phyloP scores from a whole-genome alignment of 2,888 invertebrate genomes.

The Agrotis ipsilon region DNA sequence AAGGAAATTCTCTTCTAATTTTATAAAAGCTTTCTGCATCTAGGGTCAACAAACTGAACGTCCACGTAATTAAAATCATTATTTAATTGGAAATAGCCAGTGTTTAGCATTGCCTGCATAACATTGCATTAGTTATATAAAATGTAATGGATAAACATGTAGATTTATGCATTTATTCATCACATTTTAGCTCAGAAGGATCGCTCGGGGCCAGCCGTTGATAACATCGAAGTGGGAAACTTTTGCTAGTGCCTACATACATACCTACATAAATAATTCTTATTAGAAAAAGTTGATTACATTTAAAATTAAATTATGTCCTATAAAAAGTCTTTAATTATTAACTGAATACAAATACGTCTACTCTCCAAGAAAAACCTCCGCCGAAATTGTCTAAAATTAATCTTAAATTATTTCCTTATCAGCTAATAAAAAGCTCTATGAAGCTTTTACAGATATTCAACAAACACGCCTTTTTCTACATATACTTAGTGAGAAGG shows the following conservation, averaged over 20 bases:
- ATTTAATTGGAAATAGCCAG: slow-evolving; percentile 55
- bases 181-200: slow-evolving; percentile 58
- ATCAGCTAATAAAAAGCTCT: background rate
- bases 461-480: no score
- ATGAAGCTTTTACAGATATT: background rate
- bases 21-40: slow-evolving; percentile 19
- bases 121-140: slow-evolving; percentile 50
- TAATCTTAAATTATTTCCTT: no score
- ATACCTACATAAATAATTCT: slow-evolving; percentile 40
- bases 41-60: slow-evolving; percentile 43
- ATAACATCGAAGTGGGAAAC: slow-evolving; percentile 43
- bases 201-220: slow-evolving; percentile 54
- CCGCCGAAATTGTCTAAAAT: background rate
- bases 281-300: slow-evolving; percentile 28
- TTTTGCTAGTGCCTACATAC: slow-evolving; percentile 25
- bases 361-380: background rate
- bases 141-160: slow-evolving; percentile 59
- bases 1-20: slow-evolving; percentile 5
- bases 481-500: no score
- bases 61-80: slow-evolving; percentile 42
- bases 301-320: slow-evolving; percentile 7
- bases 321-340: background rate
- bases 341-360: background rate
- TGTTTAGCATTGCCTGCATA: slow-evolving; percentile 59
- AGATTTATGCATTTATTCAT: slow-evolving; percentile 64